Percentiles rank a stretch among this genome's conserved stretches.
These are phyloP conservation scores for Pseudochirops corinnae DNA, from an alignment of 2,797 vertebrate species.

Conservation along the genomic window DNA sequence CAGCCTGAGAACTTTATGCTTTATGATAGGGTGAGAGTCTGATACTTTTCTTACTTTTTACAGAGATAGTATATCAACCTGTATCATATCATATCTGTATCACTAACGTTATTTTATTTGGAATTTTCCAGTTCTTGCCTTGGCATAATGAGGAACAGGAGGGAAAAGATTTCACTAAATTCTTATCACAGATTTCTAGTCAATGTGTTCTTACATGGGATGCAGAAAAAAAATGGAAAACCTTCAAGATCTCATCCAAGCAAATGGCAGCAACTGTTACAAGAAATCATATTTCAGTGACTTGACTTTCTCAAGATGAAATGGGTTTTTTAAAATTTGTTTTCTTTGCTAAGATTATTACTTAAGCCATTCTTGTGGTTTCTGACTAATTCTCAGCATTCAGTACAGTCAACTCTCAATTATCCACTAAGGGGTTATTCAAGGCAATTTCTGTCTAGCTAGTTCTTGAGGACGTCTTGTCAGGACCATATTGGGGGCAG, in stretches of 20 bases:
- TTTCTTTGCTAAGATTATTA: constrained; percentile 61
- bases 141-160: constrained; percentile 86
- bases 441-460: not conserved
- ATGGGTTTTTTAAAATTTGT: constrained; percentile 47
- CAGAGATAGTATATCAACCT: constrained; percentile 42
- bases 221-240: constrained; percentile 72
- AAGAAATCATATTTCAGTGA: constrained; percentile 78
- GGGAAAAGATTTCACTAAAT: constrained; percentile 70
- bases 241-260: constrained; percentile 78
- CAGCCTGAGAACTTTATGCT: not conserved
- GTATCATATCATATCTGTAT: constrained; percentile 24
- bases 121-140: constrained; percentile 87
- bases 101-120: constrained; percentile 76
- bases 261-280: constrained; percentile 74
- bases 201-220: constrained; percentile 70
- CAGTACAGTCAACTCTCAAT: constrained; percentile 38
- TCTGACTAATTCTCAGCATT: constrained; percentile 47
- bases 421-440: constrained; percentile 48
- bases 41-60: constrained; percentile 21
- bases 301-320: constrained; percentile 73
- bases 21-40: not conserved
- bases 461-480: constrained; percentile 13
- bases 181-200: constrained; percentile 73
- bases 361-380: constrained; percentile 65
- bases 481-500: not conserved